Base-by-base conservation (phyloP, 2,113 vertebrate genomes). In the Malurus melanocephalus region DNA sequence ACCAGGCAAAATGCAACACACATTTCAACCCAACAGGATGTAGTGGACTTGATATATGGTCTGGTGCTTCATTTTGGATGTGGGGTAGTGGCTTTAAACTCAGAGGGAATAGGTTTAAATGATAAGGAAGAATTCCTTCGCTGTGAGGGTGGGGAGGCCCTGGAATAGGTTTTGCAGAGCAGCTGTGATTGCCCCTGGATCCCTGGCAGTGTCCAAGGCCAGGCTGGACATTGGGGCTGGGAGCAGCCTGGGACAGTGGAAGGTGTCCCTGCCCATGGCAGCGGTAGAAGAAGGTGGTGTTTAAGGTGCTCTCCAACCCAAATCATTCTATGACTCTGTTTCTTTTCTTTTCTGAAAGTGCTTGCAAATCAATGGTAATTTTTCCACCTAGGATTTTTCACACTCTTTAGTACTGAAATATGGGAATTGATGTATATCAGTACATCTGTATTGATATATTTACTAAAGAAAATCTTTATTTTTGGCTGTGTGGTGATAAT, bases 211-310 rank as follows among this genome's bases (percentile, higher is more conserved):
- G 4, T 32, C 7, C 20, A 60, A 46, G 28, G 9, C 9, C n/a
- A 66, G n/a, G 11, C 2, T 66, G 14, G 4, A 33, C 2, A 2
- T 38, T 38, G 38, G 13, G 3, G 6, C 3, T 73, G 23, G 32
- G 28, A 53, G 28, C 8, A 60, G 11, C 3, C 7, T 33, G 14
- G 7, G 3, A 3, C 18, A 24, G 16, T 15, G 3, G 11, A 40
- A 53, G 11, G 1, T 30, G 20, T 13, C 16, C 10, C 10, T 65
- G 15, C 9, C n/a, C 20, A 26, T 18, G n/a, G 11, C 28, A 26
- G 13, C 6, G 4, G 2, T 15, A 14, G 16, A 74, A 60, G 23
- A 2, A 22, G 16, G 4, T 17, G 9, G 4, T 28, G 3, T 46
- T 74, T 8, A 30, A 46, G 7, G 11, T 21, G 6, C 1, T 4